Conservation (phyloP, 2,888 invertebrate species). For the Hydriomena furcata region DNA sequence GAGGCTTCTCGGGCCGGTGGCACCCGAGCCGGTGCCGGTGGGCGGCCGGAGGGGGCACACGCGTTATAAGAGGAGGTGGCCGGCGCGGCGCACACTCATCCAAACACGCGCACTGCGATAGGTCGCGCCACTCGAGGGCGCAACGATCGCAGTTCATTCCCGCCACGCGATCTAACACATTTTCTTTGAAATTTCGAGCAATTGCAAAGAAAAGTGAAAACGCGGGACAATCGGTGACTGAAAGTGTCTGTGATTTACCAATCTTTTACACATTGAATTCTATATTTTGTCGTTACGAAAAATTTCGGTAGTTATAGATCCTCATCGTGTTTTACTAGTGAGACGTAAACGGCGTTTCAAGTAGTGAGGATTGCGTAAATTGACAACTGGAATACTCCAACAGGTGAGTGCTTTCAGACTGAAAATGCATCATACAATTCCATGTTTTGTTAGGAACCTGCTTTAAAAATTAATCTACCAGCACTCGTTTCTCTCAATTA, state of each 20-base stretch:
- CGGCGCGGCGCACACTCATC: constrained; percentile 71
- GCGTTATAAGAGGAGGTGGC: constrained; percentile 57
- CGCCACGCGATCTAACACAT: constrained; percentile 61
- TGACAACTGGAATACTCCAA: constrained; percentile 52
- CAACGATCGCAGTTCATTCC: constrained; percentile 75
- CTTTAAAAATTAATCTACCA: no score
- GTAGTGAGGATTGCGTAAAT: constrained; percentile 74
- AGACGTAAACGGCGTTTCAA: constrained; percentile 66
- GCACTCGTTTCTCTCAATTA: neutral
- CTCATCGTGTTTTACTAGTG: constrained; percentile 73
- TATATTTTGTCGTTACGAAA: constrained; percentile 54
- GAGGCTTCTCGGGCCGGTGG: constrained; percentile 47
- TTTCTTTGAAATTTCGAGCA: constrained; percentile 81
- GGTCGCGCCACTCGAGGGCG: constrained; percentile 76
- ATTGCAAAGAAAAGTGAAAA: constrained; percentile 81
- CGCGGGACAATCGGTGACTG: constrained; percentile 68
- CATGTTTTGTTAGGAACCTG: no score
- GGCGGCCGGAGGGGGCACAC: constrained; percentile 43
- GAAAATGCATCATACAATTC: neutral
- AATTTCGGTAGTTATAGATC: constrained; percentile 54
- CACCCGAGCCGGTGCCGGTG: constrained; percentile 41
- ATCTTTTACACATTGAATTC: constrained; percentile 49
- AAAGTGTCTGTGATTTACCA: constrained; percentile 70
- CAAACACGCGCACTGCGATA: constrained; percentile 73
- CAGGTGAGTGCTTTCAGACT: constrained; percentile 47